Evolutionary conservation across 2,113 vertebrate genomes (phyloP).

Genomic region (Galeopterus variegatus): DNA sequence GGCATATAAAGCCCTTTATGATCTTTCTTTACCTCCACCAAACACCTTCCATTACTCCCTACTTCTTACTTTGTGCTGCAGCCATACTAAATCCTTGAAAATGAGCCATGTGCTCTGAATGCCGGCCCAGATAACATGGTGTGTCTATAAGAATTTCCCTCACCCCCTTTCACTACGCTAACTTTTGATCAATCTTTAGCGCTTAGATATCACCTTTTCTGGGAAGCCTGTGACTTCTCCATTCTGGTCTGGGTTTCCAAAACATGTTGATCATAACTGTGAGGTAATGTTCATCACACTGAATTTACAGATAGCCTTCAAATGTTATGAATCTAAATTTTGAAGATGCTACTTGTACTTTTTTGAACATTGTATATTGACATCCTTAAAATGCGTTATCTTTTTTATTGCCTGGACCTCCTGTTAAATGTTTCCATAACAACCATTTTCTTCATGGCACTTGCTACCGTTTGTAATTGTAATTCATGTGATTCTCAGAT

Average conservation of each 20-base stretch:
- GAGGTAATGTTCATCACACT: not conserved
- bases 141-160: slow-evolving; percentile 3
- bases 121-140: not conserved
- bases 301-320: slow-evolving; percentile 42
- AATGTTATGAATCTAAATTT: slow-evolving; percentile 25
- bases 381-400: slow-evolving; percentile 14
- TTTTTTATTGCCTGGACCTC: not conserved
- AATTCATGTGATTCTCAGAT: not conserved
- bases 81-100: not conserved
- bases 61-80: not conserved
- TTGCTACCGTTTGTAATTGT: slow-evolving; percentile 30
- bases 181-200: not conserved
- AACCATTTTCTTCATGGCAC: not conserved
- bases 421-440: slow-evolving; percentile 21
- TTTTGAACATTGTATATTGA: slow-evolving; percentile 21
- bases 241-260: slow-evolving; percentile 12
- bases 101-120: not conserved
- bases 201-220: not conserved
- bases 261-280: not conserved
- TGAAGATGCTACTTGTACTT: not conserved
- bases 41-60: slow-evolving; percentile 13
- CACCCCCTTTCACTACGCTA: not conserved
- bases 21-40: not conserved
- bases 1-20: not conserved
- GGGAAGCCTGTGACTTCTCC: slow-evolving; percentile 33